Base-by-base conservation (phyloP, 2,888 invertebrate species). In the Ypsolopha sequella region DNA sequence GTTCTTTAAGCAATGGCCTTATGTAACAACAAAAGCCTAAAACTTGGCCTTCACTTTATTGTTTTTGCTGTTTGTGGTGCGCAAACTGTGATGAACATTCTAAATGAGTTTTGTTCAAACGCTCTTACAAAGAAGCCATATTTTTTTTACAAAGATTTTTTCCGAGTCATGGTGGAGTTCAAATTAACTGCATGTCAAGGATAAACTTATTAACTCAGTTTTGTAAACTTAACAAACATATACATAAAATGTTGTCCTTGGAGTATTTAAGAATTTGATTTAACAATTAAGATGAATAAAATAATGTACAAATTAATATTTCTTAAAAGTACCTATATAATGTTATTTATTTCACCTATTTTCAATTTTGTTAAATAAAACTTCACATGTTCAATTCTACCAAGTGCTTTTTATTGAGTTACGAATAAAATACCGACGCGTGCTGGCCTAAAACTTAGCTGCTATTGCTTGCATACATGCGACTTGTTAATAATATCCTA, bases 251-350 rank as follows among this genome's bases (percentile, higher is more conserved):
- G 41, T 41, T 41, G 41, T 11, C 41, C 41, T 43, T 45, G 14
- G 33, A 24, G 24, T 45, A 45, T 45, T 45, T 14, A 33, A 45
- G 24, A 14, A 45, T 14, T 34, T 45, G 45, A 34, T 45, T 34
- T 45, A 45, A 45, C 45, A 34, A 33, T 8, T 45, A 45, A 45
- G 45, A 24, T 24, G 24, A 24, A 24, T 24, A 72, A 76, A 73
- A 67, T 75, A 80, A 79, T 86, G 85, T 86, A 86, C 85, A 86
- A 85, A 84, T 80, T 76, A 81, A 80, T 82, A 78, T 72, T 77
- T 81, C 76, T 69, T 78, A 74, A 74, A 79, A 79, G 72, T 50
- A 52, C 45, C 43, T 79, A 78, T 81, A 78, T 76, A 76, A 80
- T 79, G 81, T 85, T 85, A 85, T 85, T 84, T 85, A 84, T 85